Evolutionary conservation across 2,113 vertebrate genomes (phyloP), one percentile per base, ranked within the genome.

Genomic region (Kryptolebias marmoratus): DNA sequence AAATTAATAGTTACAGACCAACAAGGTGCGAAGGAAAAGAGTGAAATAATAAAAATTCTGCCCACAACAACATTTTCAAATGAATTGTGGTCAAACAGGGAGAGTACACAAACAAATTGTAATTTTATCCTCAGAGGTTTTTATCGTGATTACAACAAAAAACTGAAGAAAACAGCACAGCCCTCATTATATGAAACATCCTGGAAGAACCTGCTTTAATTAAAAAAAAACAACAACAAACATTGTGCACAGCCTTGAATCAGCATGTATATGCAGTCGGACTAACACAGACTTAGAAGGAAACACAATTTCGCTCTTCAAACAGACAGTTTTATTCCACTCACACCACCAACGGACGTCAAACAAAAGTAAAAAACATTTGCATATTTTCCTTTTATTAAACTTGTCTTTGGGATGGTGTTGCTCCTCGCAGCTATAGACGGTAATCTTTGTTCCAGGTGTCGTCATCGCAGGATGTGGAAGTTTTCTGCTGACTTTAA

Each of bases 311-410:
- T 11, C 14, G 2, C 31, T 3, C 45, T 13, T 12, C 28, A 14
- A 36, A 1, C 42, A 10, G n/a, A 45, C 18, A 0, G 28, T n/a
- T 47, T 39, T 56, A 72, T 77, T 80, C 64, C 55, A 0, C 47
- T 66, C 66, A 64, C 83, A 58, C 15, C 62, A 9, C 28, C 61
- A 5, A 2, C 48, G 1, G 18, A 56, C 16, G 5, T 42, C 49
- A 22, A 50, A 56, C 1, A 0, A 45, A 73, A 62, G 73, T 68
- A 71, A 12, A 70, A 45, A 1, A 16, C 62, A 61, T 87, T 78
- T 79, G 73, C 77, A 79, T 84, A 36, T 71, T 61, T 54, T 27
- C 57, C 54, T 60, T 68, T 82, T 63, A 68, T 78, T 80, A 63
- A 58, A 4, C 44, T 44, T 0, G 16, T 59, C 72, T 11, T 58